Conservation (phyloP, 92 coral and sea anemone species). For the Meandrina meandrites region DNA sequence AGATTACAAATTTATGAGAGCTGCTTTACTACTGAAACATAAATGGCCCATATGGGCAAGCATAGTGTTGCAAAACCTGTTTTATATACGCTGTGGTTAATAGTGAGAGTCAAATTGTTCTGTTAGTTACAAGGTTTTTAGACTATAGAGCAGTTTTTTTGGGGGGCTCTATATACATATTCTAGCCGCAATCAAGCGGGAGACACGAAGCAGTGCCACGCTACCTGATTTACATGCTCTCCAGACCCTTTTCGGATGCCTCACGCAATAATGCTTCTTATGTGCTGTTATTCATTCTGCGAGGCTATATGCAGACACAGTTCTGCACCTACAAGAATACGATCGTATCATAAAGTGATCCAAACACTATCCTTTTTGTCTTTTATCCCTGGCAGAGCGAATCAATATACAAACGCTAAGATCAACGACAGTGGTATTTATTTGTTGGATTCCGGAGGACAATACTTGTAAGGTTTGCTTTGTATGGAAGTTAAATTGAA, state of each 20-base stretch:
- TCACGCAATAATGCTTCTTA: too few relatives aligned
- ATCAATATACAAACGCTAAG: conserved; percentile 64
- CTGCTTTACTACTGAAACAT: too few relatives aligned
- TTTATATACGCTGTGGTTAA: too few relatives aligned
- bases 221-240: neutral
- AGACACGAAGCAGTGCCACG: neutral
- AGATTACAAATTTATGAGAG: too few relatives aligned
- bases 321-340: neutral
- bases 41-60: too few relatives aligned
- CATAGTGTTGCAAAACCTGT: too few relatives aligned
- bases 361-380: neutral
- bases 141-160: neutral
- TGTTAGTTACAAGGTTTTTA: too few relatives aligned
- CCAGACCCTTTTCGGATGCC: neutral
- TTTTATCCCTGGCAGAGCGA: conserved; percentile 50
- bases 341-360: neutral
- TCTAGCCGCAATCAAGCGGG: neutral
- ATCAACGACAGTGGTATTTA: conserved; percentile 65
- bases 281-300: too few relatives aligned
- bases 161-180: too few relatives aligned
- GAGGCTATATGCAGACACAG: neutral
- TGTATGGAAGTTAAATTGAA: neutral
- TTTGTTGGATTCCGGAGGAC: conserved; percentile 84
- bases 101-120: too few relatives aligned
- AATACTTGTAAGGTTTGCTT: conserved; percentile 66